Evolutionary conservation across 2,113 vertebrate genomes (phyloP), one percentile per base, ranked within the genome.

Genomic region (Argyrosomus japonicus): DNA sequence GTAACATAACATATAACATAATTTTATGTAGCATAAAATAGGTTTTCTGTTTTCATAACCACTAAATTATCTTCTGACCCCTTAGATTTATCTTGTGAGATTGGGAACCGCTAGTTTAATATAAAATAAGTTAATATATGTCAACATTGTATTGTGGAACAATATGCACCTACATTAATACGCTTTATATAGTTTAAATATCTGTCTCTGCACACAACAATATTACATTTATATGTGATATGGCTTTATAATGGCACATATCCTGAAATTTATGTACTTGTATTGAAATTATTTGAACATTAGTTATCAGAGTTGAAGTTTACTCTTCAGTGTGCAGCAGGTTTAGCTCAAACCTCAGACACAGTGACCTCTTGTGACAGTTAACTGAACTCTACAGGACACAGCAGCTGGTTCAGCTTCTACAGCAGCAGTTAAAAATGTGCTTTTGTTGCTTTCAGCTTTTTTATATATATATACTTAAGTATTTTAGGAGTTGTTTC

Each of bases 351-450:
- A 32, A 56, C 21, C 51, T 81, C 53, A 32, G 47, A 68, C 47
- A 68, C 32, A 75, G 47, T 82, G 71, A 82, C 71, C 71, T 68
- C 79, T 68, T 75, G 79, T 68, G 71, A 81, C 62, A 45, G 78
- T 21, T 50, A 15, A 29, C 15, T 40, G 62, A 67, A 71, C 27
- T 50, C 60, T 23, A 25, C 60, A 57, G 51, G 25, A 57, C 19
- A 36, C 60, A 3, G 29, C 47, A 63, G 60, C n/a, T 13, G 32
- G 29, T 43, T 64, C 13, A 43, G 36, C 15, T 40, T 36, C 25
- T 4, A 10, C 21, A 23, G 13, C 7, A 15, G 23, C 32, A 11
- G 47, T 63, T 53, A 7, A 15, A 43, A n/a, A 45, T 29, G 3
- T 64, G 17, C 6, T 47, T 45, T 58, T 45, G 19, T 27, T 43